phyloP scores from a whole-genome alignment of 2,113 vertebrate genomes.

The Ptilorrhoa leucosticta region DNA sequence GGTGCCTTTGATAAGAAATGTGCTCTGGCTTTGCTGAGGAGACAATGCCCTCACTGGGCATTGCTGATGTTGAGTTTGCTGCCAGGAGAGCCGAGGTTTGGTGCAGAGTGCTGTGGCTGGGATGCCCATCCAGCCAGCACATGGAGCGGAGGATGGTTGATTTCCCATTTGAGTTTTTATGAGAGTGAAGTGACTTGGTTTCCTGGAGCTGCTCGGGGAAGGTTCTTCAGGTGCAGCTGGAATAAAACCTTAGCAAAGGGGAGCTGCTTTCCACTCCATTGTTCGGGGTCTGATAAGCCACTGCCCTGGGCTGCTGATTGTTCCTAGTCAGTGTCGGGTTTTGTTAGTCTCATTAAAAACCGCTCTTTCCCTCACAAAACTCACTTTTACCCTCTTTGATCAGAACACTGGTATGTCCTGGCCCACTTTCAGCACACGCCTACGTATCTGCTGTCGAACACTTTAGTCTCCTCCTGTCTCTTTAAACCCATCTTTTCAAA shows the following conservation, averaged over 20 bases:
- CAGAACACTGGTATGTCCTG: neutral
- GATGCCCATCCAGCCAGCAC: neutral
- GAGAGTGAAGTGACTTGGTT: neutral
- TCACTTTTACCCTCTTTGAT: neutral
- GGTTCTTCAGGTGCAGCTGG: neutral
- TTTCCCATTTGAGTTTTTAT: neutral
- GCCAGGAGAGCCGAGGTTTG: neutral
- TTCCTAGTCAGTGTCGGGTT: neutral
- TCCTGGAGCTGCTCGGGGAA: neutral
- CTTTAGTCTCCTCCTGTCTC: neutral
- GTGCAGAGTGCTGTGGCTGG: neutral
- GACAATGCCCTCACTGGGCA: neutral
- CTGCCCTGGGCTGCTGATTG: neutral
- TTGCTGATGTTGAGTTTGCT: neutral
- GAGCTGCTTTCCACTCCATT: neutral
- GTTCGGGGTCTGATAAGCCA: neutral
- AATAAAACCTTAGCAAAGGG: neutral
- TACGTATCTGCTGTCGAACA: neutral
- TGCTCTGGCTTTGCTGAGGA: neutral
- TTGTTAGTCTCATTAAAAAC: neutral
- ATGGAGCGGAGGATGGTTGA: neutral
- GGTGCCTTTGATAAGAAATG: neutral
- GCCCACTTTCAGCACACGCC: constrained; percentile 1
- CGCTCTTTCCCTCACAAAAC: neutral
- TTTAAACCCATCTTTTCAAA: neutral